These are phyloP conservation scores for Sisor rabdophorus DNA, from an alignment of 2,113 vertebrate species.

Conservation along the genomic window DNA sequence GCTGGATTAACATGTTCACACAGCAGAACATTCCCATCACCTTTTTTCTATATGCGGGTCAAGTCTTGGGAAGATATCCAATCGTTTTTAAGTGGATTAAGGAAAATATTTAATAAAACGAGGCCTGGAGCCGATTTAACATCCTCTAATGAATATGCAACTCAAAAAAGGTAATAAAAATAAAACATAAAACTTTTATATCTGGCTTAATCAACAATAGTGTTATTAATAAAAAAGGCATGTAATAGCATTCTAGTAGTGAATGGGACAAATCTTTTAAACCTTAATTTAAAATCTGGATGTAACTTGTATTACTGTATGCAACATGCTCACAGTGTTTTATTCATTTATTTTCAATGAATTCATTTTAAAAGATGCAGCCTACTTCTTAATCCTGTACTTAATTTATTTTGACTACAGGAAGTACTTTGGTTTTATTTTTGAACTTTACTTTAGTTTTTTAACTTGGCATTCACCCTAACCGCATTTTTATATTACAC, in stretches of 20 bases:
- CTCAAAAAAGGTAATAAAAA: too few species aligned
- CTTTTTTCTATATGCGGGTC: neutral
- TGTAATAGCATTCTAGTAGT: too few species aligned
- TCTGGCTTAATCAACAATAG: too few species aligned
- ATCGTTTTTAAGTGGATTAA: neutral
- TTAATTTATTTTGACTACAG: neutral
- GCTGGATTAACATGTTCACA: neutral
- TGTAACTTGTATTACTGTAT: neutral
- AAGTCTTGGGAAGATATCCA: neutral
- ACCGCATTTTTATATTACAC: neutral
- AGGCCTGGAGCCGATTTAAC: too few species aligned
- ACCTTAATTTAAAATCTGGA: too few species aligned
- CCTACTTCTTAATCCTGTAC: neutral
- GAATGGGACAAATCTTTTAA: too few species aligned
- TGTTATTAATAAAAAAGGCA: too few species aligned
- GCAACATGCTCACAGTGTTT: neutral
- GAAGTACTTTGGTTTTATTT: neutral
- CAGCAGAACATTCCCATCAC: neutral
- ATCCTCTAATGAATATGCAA: too few species aligned
- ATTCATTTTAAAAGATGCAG: neutral
- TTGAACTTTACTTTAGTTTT: neutral
- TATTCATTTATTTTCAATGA: too few species aligned
- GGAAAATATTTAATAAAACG: neutral
- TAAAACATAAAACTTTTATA: too few species aligned
- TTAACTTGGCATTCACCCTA: neutral